Percentiles rank a stretch among this genome's conserved stretches.
Conservation (phyloP, 2,888 invertebrate genomes). For the Spodoptera picta region DNA sequence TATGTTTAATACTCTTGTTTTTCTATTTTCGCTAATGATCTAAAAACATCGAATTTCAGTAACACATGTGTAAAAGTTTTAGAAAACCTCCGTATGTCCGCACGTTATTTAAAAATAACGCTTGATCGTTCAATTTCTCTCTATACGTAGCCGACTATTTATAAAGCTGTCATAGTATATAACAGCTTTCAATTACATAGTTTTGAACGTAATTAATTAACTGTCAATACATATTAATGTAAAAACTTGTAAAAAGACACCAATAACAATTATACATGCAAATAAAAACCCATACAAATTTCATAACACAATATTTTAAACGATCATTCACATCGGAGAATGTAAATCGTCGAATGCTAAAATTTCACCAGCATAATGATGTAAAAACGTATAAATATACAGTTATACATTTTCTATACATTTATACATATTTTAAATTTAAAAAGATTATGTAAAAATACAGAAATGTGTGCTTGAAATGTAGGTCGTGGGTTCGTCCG, state of each 20-base stretch:
- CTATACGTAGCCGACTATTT: conserved; percentile 33
- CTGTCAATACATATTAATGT: background rate
- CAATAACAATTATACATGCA: conserved; percentile 22
- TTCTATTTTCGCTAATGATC: too few species aligned
- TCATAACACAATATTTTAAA: conserved; percentile 22
- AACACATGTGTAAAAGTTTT: conserved; percentile 16
- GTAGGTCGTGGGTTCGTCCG: conserved; percentile 58
- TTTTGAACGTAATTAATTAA: conserved; percentile 6
- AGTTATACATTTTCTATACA: conserved; percentile 39
- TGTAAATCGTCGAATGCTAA: conserved; percentile 22
- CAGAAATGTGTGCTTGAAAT: conserved; percentile 55
- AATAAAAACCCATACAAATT: conserved; percentile 18
- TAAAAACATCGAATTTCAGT: too few species aligned
- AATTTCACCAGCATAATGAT: conserved; percentile 45
- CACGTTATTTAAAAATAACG: conserved; percentile 39
- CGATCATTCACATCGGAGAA: conserved; percentile 19
- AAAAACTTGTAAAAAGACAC: background rate
- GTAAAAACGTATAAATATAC: conserved; percentile 5
- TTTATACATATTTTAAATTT: conserved; percentile 60
- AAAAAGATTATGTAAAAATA: conserved; percentile 62
- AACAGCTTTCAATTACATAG: conserved; percentile 35
- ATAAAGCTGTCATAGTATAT: conserved; percentile 26
- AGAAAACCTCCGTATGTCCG: conserved; percentile 22
- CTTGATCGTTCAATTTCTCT: conserved; percentile 43
- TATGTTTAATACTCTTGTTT: too few species aligned